phyloP scores from a whole-genome alignment of 2,888 invertebrate genomes.

The Agriopis marginaria region DNA sequence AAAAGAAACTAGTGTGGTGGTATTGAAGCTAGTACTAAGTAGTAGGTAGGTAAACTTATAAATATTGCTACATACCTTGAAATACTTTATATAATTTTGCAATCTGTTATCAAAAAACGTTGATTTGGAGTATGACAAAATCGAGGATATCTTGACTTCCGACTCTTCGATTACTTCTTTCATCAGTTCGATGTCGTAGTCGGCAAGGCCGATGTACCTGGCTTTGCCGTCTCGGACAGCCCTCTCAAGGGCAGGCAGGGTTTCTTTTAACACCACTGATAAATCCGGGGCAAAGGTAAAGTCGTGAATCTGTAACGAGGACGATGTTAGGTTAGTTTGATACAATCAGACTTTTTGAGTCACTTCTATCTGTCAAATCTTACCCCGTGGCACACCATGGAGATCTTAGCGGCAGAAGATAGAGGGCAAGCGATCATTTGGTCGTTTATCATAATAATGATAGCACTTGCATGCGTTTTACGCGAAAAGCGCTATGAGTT shows the following conservation, averaged over 20 bases:
- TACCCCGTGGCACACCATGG: too few relatives aligned
- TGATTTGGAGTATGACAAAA: constrained; percentile 93
- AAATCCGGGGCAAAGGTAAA: constrained; percentile 93
- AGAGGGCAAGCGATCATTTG: too few relatives aligned
- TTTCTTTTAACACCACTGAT: constrained; percentile 93
- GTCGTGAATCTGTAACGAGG: constrained; percentile 93
- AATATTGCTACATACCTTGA: constrained; percentile 85
- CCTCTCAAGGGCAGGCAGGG: constrained; percentile 92
- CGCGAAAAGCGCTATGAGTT: too few relatives aligned
- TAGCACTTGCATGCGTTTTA: too few relatives aligned
- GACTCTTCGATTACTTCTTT: constrained; percentile 90
- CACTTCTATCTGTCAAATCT: too few relatives aligned
- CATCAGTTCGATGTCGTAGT: constrained; percentile 92
- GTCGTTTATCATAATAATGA: too few relatives aligned
- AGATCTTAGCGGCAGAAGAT: too few relatives aligned
- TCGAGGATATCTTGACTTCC: constrained; percentile 88
- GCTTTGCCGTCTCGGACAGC: constrained; percentile 91
- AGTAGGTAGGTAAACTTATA: background rate
- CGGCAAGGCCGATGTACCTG: constrained; percentile 94
- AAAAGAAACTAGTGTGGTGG: too few relatives aligned
- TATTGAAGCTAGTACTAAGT: background rate
- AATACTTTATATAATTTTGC: constrained; percentile 90
- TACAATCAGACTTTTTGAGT: too few relatives aligned
- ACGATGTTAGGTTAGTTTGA: background rate
- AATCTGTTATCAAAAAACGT: constrained; percentile 93